Base-by-base conservation (phyloP, 2,113 vertebrate species). In the Meles meles region DNA sequence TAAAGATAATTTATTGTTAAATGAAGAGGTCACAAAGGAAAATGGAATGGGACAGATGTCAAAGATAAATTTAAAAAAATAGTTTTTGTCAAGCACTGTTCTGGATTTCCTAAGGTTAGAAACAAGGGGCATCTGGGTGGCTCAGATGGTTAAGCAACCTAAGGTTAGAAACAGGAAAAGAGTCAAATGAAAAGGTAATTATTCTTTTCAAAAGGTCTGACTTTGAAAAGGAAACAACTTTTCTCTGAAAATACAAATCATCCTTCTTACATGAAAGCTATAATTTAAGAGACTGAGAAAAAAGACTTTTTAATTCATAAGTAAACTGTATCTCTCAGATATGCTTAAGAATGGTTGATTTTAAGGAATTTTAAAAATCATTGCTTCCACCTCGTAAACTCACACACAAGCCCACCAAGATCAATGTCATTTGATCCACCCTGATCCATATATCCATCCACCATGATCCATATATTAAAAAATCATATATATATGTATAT, bases 1-100 rank as follows among this genome's bases (percentile, higher is more conserved):
- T 13, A 47, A 87, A 96, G 96, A 98, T 98, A 97, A 98, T 99
- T 99, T 99, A 99, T 99, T 99, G 96, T 98, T 97, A 98, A 98
- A 97, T 98, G 94, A 83, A 92, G 94, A 87, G 88, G 47, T 97
- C 96, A 96, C 96, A 98, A 98, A 98, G 98, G 96, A 97, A 98
- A 98, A 4, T 74, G 82, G 90, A 93, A 71, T 61, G 84, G 42
- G 39, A 95, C 49, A 67, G 77, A 95, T 39, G n/a, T 95, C 97
- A 97, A 84, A 98, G 97, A 97, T 79, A 98, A 90, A 93, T 72
- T 94, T 93, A 88, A 97, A 98, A n/a, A 95, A 95, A 95, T 44
- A 25, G 0, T 79, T 85, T 95, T 98, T 96, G 94, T 97, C 96
- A 39, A 59, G 93, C 88, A 94, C 85, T 82, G 44, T 94, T 96